phyloP scores from a whole-genome alignment of 1,140 invertebrate species.

The Gerris buenoi region DNA sequence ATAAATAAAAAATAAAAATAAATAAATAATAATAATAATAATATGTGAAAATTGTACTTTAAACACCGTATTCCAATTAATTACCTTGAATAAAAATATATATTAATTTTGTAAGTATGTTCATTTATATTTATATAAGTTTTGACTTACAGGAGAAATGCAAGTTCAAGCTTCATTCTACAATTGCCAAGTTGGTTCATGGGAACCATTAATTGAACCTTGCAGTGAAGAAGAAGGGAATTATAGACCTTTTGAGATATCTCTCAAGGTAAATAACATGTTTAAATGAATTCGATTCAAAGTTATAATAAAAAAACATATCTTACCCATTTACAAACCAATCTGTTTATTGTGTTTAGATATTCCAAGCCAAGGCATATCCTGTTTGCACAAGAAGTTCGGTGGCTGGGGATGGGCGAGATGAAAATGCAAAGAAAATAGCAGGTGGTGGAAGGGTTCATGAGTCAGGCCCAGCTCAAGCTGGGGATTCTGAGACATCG shows the following conservation, averaged over 20 bases:
- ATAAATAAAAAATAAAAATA: too few species aligned
- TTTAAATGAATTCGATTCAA: too few species aligned
- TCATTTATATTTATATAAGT: background rate
- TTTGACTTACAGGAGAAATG: slow-evolving; percentile 30
- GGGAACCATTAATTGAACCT: slow-evolving; percentile 68
- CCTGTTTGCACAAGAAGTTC: slow-evolving; percentile 34
- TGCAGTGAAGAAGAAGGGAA: slow-evolving; percentile 46
- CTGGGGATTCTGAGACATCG: slow-evolving; percentile 41
- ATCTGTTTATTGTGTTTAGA: slow-evolving; percentile 23
- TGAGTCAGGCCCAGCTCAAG: slow-evolving; percentile 13
- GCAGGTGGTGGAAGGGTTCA: background rate
- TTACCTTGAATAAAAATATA: too few species aligned
- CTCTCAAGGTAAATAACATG: slow-evolving; percentile 40
- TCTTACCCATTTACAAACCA: background rate
- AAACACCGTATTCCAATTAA: too few species aligned
- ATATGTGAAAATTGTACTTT: too few species aligned
- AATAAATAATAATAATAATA: too few species aligned
- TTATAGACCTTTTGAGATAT: slow-evolving; percentile 55
- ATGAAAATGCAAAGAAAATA: slow-evolving; percentile 15
- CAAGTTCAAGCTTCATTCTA: slow-evolving; percentile 55
- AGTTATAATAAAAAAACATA: too few species aligned
- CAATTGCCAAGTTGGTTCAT: slow-evolving; percentile 51
- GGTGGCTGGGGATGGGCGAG: slow-evolving; percentile 11
- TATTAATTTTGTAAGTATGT: background rate
- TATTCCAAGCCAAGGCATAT: slow-evolving; percentile 43